These are phyloP conservation scores for Glaucopsyche alexis DNA, from an alignment of 2,888 invertebrate species.

Conservation along the genomic window DNA sequence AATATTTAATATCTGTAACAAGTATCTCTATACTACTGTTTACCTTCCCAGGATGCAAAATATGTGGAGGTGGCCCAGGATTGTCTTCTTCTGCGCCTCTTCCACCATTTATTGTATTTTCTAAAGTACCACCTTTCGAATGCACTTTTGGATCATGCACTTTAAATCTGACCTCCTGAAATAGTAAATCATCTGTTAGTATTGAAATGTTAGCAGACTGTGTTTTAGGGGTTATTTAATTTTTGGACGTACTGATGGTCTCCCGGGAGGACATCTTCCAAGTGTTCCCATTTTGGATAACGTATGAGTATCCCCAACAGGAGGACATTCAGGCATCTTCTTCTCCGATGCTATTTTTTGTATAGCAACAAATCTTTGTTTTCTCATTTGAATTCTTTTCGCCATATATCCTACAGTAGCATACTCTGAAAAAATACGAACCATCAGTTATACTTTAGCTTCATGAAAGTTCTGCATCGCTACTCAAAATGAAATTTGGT, in stretches of 20 bases:
- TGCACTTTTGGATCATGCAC: conserved; percentile 96
- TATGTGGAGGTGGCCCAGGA: conserved; percentile 84
- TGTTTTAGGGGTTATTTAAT: conserved; percentile 21
- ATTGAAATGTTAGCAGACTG: neutral
- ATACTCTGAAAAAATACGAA: conserved; percentile 87
- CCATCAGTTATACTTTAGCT: conserved; percentile 7
- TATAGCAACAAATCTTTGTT: conserved; percentile 93
- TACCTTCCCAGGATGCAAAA: conserved; percentile 92
- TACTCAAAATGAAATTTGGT: neutral
- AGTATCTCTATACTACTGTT: conserved; percentile 35
- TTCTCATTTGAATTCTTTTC: conserved; percentile 97
- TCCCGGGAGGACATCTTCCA: conserved; percentile 78
- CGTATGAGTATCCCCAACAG: conserved; percentile 84
- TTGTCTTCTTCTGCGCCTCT: conserved; percentile 83
- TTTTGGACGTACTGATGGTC: conserved; percentile 70
- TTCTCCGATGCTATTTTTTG: conserved; percentile 96
- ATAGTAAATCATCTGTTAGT: conserved; percentile 32
- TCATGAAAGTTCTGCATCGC: neutral
- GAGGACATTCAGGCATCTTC: conserved; percentile 89
- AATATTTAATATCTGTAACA: neutral
- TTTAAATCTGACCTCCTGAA: conserved; percentile 96
- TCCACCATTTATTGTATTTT: conserved; percentile 93
- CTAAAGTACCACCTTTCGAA: conserved; percentile 94
- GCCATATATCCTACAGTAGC: conserved; percentile 99
- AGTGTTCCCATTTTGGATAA: conserved; percentile 89